A percentile compares a stretch with the other conserved stretches of the same genome.
Conservation (phyloP, 2,113 vertebrate genomes). For the Laterallus jamaicensis region DNA sequence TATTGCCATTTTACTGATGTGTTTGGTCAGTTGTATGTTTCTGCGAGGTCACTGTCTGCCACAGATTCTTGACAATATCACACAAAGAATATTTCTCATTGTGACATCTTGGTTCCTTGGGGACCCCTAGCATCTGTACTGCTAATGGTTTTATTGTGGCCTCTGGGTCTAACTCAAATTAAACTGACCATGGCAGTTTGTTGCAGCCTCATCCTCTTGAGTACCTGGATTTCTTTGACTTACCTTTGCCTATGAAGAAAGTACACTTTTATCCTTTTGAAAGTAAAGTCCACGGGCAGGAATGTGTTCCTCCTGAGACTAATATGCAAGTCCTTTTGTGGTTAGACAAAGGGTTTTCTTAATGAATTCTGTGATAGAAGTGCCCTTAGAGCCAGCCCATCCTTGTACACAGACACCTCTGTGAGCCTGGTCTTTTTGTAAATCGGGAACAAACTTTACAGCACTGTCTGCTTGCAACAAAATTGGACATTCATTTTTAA, state of each 20-base stretch:
- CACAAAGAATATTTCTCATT: not conserved
- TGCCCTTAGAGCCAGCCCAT: constrained; percentile 58
- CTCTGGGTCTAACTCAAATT: constrained; percentile 40
- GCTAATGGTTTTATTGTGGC: constrained; percentile 55
- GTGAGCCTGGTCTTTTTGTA: constrained; percentile 40
- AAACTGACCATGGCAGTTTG: constrained; percentile 34
- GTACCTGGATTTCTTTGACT: constrained; percentile 60
- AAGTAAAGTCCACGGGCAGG: constrained; percentile 26
- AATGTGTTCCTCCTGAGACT: constrained; percentile 31
- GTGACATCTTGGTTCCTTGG: constrained; percentile 3
- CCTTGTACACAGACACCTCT: constrained; percentile 5
- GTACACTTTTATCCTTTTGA: constrained; percentile 41
- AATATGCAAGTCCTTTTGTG: constrained; percentile 54
- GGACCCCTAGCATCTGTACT: constrained; percentile 26
- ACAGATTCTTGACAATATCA: not conserved
- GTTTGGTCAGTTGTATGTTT: not conserved
- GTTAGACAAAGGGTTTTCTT: constrained; percentile 61
- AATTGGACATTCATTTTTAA: constrained; percentile 54
- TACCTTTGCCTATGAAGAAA: constrained; percentile 55
- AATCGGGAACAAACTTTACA: constrained; percentile 53
- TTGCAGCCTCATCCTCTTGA: constrained; percentile 49
- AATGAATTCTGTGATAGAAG: constrained; percentile 70
- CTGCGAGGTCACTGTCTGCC: not conserved
- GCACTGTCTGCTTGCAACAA: constrained; percentile 46
- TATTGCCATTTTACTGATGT: not conserved